Percentiles rank a stretch among this genome's conserved stretches.
These are phyloP conservation scores for Sorex maritimensis DNA, from an alignment of 2,797 vertebrate genomes.

Conservation along the genomic window DNA sequence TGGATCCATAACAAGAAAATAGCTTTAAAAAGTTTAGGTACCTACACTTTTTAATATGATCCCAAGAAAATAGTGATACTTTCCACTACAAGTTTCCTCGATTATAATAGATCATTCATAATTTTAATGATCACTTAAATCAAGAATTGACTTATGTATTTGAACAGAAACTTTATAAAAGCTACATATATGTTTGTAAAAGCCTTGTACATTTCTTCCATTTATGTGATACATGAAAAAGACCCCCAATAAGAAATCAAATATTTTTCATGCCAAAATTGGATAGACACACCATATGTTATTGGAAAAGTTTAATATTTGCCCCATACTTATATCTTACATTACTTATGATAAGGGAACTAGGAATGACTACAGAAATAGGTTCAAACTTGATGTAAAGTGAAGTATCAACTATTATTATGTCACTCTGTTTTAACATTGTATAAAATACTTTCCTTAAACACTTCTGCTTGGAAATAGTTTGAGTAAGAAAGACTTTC, in stretches of 20 bases:
- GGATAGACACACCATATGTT: background rate
- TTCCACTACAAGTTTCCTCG: constrained; percentile 40
- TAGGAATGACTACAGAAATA: constrained; percentile 37
- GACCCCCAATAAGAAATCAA: constrained; percentile 28
- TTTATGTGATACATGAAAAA: constrained; percentile 51
- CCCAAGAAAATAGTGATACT: constrained; percentile 21
- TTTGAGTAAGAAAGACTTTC: constrained; percentile 51
- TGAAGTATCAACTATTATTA: constrained; percentile 53
- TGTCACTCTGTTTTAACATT: constrained; percentile 41
- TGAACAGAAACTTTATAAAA: constrained; percentile 41
- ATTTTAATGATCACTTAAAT: constrained; percentile 34
- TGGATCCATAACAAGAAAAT: background rate
- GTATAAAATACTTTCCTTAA: constrained; percentile 58
- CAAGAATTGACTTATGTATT: constrained; percentile 16
- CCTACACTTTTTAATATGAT: constrained; percentile 31
- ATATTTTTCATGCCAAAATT: constrained; percentile 40
- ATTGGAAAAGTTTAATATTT: constrained; percentile 38
- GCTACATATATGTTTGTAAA: constrained; percentile 31
- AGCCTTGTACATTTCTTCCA: constrained; percentile 2
- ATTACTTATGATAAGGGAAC: constrained; percentile 35
- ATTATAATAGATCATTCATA: background rate
- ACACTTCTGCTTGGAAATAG: constrained; percentile 38
- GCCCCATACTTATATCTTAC: background rate
- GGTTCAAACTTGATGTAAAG: constrained; percentile 52
- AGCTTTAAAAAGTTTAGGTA: constrained; percentile 27